A percentile compares a stretch with the other conserved stretches of the same genome.
These are phyloP conservation scores for Ochropleura plecta DNA, from an alignment of 2,888 invertebrate species.

Conservation along the genomic window DNA sequence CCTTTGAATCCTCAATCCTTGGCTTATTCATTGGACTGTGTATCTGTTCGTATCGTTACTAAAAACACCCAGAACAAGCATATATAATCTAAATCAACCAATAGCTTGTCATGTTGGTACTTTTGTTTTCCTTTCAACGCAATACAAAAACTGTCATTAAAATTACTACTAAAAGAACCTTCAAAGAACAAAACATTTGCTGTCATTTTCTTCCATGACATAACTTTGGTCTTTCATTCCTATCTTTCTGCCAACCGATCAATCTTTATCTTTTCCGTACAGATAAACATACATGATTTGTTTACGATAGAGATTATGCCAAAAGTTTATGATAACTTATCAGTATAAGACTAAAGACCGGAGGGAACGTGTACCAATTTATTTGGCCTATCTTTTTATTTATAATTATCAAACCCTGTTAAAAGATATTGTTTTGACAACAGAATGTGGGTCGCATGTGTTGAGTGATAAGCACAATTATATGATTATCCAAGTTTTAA, in stretches of 20 bases:
- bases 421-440: conserved; percentile 47
- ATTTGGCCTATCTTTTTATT: conserved; percentile 43
- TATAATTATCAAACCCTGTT: conserved; percentile 28
- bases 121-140: not conserved
- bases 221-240: conserved; percentile 32
- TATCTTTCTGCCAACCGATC: conserved; percentile 41
- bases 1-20: too few relatives aligned
- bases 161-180: conserved; percentile 39
- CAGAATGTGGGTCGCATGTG: conserved; percentile 46
- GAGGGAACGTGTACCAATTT: conserved; percentile 30
- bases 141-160: not conserved
- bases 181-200: conserved; percentile 15
- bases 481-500: conserved; percentile 42
- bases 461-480: conserved; percentile 35
- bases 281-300: conserved; percentile 63
- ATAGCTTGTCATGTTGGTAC: not conserved
- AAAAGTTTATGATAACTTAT: conserved; percentile 49
- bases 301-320: conserved; percentile 55
- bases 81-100: not conserved
- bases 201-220: conserved; percentile 28
- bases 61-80: not conserved
- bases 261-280: conserved; percentile 58
- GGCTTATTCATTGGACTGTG: too few relatives aligned
- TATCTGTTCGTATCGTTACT: not conserved
- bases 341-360: conserved; percentile 18